Evolutionary conservation across 1,140 invertebrate species (phyloP).

Genomic region (Zaprionus camerounensis): DNA sequence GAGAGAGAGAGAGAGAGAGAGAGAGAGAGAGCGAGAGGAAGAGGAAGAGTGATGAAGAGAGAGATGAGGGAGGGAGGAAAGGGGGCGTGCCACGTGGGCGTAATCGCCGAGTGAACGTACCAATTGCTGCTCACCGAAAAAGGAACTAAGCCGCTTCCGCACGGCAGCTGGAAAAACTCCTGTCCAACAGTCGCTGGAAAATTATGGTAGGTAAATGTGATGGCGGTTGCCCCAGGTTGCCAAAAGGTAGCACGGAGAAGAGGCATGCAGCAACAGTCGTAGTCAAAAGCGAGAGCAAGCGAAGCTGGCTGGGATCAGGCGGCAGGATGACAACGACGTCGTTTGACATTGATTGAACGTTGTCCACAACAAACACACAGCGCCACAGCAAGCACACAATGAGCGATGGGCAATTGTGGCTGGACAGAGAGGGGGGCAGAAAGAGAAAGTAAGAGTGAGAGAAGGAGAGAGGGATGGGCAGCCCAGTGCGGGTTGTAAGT

Average conservation of each 20-base stretch:
- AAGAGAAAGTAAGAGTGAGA: neutral
- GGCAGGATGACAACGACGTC: slow-evolving; percentile 57
- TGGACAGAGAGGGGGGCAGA: too few relatives aligned
- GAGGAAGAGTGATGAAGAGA: neutral
- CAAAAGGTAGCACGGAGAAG: neutral
- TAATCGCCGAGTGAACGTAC: slow-evolving; percentile 42
- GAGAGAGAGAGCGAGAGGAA: neutral
- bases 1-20: neutral
- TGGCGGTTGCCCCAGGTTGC: slow-evolving; percentile 16
- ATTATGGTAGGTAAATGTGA: slow-evolving; percentile 72
- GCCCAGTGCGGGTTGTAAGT: slow-evolving; percentile 55
- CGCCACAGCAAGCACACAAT: slow-evolving; percentile 36
- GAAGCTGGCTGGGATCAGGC: slow-evolving; percentile 23
- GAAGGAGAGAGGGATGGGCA: neutral
- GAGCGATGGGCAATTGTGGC: slow-evolving; percentile 34
- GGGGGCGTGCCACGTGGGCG: slow-evolving; percentile 9
- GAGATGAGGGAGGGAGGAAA: neutral
- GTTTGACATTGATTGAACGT: slow-evolving; percentile 79
- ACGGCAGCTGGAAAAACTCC: slow-evolving; percentile 34
- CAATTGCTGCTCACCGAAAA: slow-evolving; percentile 38
- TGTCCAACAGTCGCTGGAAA: slow-evolving; percentile 37
- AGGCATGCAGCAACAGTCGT: slow-evolving; percentile 5
- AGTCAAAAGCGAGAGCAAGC: slow-evolving; percentile 47
- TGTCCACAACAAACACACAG: slow-evolving; percentile 62
- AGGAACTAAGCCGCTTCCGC: slow-evolving; percentile 6